Evolutionary conservation across 2,113 vertebrate genomes (phyloP), one percentile per base, ranked within the genome.

Genomic region (Phalacrocorax brasilianus): DNA sequence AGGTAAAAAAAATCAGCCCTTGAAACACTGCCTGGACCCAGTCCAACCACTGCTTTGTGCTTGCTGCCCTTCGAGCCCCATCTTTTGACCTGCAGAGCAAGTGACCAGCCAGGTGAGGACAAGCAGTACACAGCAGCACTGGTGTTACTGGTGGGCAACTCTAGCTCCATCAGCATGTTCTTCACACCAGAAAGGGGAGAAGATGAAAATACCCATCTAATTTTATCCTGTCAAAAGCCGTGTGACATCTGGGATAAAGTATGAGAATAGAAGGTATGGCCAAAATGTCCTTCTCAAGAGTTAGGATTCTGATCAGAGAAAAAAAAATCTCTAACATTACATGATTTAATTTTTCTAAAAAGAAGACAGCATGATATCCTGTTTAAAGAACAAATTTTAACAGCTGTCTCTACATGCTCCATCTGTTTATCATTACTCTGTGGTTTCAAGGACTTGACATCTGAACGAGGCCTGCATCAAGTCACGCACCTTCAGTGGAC

Each of bases 401-500:
- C 89, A 97, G 82, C 93, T 92, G 79, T 78, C 65, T 83, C 77
- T 78, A 82, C 35, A 61, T 85, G 76, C 28, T 78, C 79, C 82
- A 89, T 91, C 82, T 95, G 94, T 88, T 94, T 88, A 42, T 89
- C 38, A 85, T 92, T 93, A 86, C n/a, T 62, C 26, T 53, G 93
- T 3, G 61, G 89, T 95, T 97, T 95, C 61, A 70, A 86, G 77
- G 74, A 55, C 77, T 92, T 8, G 8, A 87, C 83, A 89, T 91
- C 27, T 84, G 72, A 91, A 86, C 1, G 7, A 79, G 73, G 35
- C 32, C 42, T 92, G 61, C 45, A 71, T 49, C 40, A 84, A 81
- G 77, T 79, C 72, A 78, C 4, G 12, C 79, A 95, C 70, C 84
- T 94, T 76, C 66, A 53, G 26, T 2, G 24, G 40, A 72, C 62